A percentile compares a stretch with the other conserved stretches of the same genome.
phyloP scores from a whole-genome alignment of 2,888 invertebrate species.

The Pollenia labialis region DNA sequence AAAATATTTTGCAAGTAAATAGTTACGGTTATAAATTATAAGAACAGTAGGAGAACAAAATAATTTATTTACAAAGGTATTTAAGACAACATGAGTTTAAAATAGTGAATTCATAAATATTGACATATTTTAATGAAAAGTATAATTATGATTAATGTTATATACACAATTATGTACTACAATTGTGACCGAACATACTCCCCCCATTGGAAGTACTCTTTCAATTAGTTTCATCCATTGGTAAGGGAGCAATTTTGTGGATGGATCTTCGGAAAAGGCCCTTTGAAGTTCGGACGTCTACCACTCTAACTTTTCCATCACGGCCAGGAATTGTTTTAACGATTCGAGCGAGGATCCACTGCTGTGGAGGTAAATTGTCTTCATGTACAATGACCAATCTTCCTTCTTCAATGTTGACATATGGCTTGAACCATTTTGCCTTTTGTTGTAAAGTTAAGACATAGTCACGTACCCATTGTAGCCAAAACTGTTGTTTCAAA shows the following conservation, averaged over 20 bases:
- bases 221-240: not conserved
- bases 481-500: too few relatives aligned
- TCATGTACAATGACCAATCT: conserved; percentile 8
- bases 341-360: conserved; percentile 8
- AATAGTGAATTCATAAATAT: too few relatives aligned
- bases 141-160: too few relatives aligned
- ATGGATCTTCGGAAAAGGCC: conserved; percentile 3
- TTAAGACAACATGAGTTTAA: too few relatives aligned
- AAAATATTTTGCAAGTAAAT: too few relatives aligned
- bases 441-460: not conserved
- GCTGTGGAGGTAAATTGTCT: conserved; percentile 20
- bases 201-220: not conserved
- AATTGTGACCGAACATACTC: not conserved
- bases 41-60: too few relatives aligned
- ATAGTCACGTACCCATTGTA: too few relatives aligned
- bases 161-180: too few relatives aligned
- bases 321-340: conserved; percentile 10
- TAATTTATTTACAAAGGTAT: too few relatives aligned
- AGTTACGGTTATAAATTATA: too few relatives aligned
- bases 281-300: not conserved
- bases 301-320: conserved; percentile 3
- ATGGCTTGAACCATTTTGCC: not conserved
- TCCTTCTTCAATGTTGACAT: not conserved
- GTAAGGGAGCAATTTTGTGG: conserved; percentile 9
- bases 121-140: too few relatives aligned